These are phyloP conservation scores for Calephelis nemesis DNA, from an alignment of 1,140 invertebrate species.

Conservation along the genomic window DNA sequence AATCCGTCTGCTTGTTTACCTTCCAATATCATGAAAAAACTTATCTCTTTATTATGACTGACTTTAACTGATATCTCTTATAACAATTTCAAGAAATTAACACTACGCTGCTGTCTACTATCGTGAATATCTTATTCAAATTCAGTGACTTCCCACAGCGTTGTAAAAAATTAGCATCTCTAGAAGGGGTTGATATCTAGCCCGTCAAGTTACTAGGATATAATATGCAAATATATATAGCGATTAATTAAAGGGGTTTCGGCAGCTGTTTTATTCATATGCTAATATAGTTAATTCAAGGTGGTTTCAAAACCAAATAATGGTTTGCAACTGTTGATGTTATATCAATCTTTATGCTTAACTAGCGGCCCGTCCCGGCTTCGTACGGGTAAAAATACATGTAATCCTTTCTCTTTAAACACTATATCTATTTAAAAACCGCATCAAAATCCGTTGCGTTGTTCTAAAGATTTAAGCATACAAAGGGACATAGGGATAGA, in stretches of 20 bases:
- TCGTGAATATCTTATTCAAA: constrained; percentile 52
- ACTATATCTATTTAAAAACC: no score
- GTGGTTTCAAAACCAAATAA: constrained; percentile 16
- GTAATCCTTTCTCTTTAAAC: no score
- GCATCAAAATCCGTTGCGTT: no score
- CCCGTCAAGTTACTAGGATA: constrained; percentile 35
- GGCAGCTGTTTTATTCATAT: constrained; percentile 57
- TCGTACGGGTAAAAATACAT: no score
- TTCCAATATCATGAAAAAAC: no score
- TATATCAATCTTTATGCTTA: neutral
- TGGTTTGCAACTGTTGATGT: constrained; percentile 10
- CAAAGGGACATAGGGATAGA: no score
- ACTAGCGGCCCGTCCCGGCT: no score
- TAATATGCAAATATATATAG: constrained; percentile 49
- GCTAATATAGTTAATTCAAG: constrained; percentile 47
- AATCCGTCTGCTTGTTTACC: no score
- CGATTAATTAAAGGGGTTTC: constrained; percentile 52
- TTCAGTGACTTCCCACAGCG: constrained; percentile 43
- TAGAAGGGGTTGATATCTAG: constrained; percentile 41
- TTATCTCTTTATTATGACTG: no score
- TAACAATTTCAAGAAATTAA: no score
- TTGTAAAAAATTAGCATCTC: constrained; percentile 55
- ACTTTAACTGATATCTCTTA: no score
- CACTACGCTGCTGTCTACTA: constrained; percentile 31
- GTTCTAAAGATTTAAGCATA: no score